A percentile compares a stretch with the other conserved stretches of the same genome.
These are phyloP conservation scores for Hypercompe scribonia DNA, from an alignment of 2,888 invertebrate species.

Conservation along the genomic window DNA sequence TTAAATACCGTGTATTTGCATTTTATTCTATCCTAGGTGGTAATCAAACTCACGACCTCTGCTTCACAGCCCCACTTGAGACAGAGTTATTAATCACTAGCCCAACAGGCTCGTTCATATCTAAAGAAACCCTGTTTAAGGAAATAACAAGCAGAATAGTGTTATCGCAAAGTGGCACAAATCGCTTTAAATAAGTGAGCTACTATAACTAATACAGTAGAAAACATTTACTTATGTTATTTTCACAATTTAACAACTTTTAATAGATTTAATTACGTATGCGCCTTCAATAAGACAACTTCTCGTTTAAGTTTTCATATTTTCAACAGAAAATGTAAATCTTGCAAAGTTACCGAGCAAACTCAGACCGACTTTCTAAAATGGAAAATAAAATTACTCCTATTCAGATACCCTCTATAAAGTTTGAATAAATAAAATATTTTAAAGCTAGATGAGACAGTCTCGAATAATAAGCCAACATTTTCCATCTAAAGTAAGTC, in stretches of 20 bases:
- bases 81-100: too few relatives aligned
- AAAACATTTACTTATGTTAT: neutral
- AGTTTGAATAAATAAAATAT: constrained; percentile 13
- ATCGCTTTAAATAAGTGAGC: neutral
- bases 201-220: constrained; percentile 3
- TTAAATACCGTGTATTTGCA: too few relatives aligned
- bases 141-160: constrained; percentile 17
- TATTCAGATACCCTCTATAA: constrained; percentile 1
- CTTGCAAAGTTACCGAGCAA: neutral
- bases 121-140: neutral
- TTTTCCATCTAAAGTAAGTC: constrained; percentile 18
- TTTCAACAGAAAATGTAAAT: neutral
- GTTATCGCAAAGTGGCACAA: constrained; percentile 13
- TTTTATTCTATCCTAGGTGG: too few relatives aligned
- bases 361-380: neutral
- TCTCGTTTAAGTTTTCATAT: neutral
- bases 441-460: constrained; percentile 16
- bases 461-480: constrained; percentile 14
- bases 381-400: neutral
- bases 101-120: neutral
- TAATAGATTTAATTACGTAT: neutral
- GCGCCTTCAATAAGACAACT: neutral
- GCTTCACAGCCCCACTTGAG: too few relatives aligned
- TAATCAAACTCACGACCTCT: too few relatives aligned
- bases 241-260: neutral